Conservation (phyloP, 1,140 invertebrate species). For the Drosophila funebris region DNA sequence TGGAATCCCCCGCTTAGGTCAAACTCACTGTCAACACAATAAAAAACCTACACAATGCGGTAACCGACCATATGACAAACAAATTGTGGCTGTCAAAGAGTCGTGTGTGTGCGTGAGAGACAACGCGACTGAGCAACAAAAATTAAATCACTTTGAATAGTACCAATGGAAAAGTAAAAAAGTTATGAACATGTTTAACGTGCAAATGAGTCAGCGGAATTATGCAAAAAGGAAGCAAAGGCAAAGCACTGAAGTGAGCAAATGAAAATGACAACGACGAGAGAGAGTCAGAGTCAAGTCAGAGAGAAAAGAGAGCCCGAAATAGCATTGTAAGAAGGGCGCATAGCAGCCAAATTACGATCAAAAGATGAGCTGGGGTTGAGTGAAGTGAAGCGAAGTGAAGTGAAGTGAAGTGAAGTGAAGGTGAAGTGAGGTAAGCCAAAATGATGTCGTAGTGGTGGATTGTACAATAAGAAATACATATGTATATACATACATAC, state of each 20-base stretch:
- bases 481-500: not conserved
- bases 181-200: constrained; percentile 45
- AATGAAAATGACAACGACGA: constrained; percentile 47
- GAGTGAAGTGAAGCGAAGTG: constrained; percentile 20
- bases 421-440: constrained; percentile 9
- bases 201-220: constrained; percentile 63
- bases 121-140: constrained; percentile 3
- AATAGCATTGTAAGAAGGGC: constrained; percentile 11
- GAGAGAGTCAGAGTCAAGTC: constrained; percentile 6
- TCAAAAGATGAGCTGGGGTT: constrained; percentile 41
- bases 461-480: constrained; percentile 55
- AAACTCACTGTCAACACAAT: constrained; percentile 35
- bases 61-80: not conserved
- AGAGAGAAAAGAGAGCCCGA: not conserved
- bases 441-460: constrained; percentile 25
- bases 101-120: constrained; percentile 37
- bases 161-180: constrained; percentile 6
- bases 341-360: constrained; percentile 17
- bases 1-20: constrained; percentile 13
- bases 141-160: not conserved
- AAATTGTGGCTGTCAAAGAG: not conserved
- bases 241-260: constrained; percentile 49
- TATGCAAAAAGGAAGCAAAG: constrained; percentile 57
- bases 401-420: not conserved
- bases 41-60: constrained; percentile 26